These are phyloP conservation scores for Drosophila merina DNA, from an alignment of 2,888 invertebrate species.

Conservation along the genomic window DNA sequence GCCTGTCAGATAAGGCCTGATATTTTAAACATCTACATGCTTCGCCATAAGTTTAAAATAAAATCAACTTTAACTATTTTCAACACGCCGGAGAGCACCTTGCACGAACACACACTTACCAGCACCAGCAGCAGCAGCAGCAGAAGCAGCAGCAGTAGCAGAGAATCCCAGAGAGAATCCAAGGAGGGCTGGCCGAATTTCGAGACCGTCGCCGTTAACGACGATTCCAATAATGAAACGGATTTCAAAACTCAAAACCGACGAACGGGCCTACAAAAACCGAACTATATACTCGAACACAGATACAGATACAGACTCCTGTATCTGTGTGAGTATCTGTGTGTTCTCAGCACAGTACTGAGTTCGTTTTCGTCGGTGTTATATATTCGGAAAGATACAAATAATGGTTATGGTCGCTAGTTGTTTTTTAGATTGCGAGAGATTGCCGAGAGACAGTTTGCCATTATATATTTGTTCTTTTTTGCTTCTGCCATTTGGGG, in stretches of 20 bases:
- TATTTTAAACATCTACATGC: conserved; percentile 22
- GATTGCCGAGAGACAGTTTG: conserved; percentile 54
- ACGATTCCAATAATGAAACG: conserved; percentile 80
- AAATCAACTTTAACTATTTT: conserved; percentile 42
- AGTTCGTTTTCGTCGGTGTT: conserved; percentile 48
- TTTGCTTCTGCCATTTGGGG: conserved; percentile 31
- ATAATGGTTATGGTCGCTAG: conserved; percentile 73
- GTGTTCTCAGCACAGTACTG: conserved; percentile 12
- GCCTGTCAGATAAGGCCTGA: conserved; percentile 2
- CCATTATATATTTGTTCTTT: conserved; percentile 46
- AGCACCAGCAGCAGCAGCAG: conserved; percentile 33
- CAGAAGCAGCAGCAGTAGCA: background rate
- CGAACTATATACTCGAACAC: conserved; percentile 46
- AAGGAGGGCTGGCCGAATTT: conserved; percentile 54
- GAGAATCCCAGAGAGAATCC: conserved; percentile 15
- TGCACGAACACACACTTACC: conserved; percentile 36
- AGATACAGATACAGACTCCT: background rate
- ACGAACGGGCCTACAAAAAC: conserved; percentile 77
- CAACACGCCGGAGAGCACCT: conserved; percentile 35
- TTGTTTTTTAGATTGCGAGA: conserved; percentile 72
- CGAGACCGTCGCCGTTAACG: conserved; percentile 73
- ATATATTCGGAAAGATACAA: conserved; percentile 77
- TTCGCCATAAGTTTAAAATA: conserved; percentile 36
- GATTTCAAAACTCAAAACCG: conserved; percentile 74
- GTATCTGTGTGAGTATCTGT: conserved; percentile 43